These are phyloP conservation scores for Drosophila ambigua DNA, from an alignment of 1,140 invertebrate genomes.

Conservation along the genomic window DNA sequence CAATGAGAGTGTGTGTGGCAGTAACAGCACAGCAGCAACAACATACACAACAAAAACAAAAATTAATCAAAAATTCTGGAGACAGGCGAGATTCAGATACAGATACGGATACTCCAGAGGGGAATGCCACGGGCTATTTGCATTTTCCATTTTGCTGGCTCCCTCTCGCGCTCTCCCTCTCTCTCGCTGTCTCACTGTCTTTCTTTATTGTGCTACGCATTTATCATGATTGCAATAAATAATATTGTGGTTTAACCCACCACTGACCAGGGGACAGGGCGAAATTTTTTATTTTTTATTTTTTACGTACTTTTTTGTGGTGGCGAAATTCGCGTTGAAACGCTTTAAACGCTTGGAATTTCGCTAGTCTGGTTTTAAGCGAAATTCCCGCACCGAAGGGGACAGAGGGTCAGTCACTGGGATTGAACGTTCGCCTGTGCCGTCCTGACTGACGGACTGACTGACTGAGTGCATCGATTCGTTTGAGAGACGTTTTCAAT, in stretches of 20 bases:
- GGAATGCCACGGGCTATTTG: slow-evolving; percentile 46
- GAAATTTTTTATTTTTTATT: slow-evolving; percentile 17
- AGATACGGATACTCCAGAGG: slow-evolving; percentile 33
- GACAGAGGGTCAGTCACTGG: slow-evolving; percentile 22
- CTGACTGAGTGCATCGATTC: slow-evolving; percentile 48
- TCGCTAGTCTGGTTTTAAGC: slow-evolving; percentile 13
- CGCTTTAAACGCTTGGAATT: slow-evolving; percentile 31
- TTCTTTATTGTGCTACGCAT: slow-evolving; percentile 17
- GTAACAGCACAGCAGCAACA: neutral
- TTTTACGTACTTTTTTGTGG: neutral
- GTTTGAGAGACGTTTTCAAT: slow-evolving; percentile 46
- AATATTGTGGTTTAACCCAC: slow-evolving; percentile 61
- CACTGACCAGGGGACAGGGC: slow-evolving; percentile 18
- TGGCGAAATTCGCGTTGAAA: slow-evolving; percentile 10
- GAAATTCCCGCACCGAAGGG: neutral
- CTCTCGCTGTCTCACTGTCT: neutral
- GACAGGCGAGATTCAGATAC: slow-evolving; percentile 41
- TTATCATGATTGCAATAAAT: slow-evolving; percentile 74
- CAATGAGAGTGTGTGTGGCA: neutral
- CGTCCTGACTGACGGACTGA: slow-evolving; percentile 11
- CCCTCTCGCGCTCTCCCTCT: neutral
- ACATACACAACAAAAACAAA: slow-evolving; percentile 19
- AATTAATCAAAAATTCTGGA: slow-evolving; percentile 71
- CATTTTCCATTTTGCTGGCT: slow-evolving; percentile 54
- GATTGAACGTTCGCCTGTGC: slow-evolving; percentile 33